These are phyloP conservation scores for Hartigia nigra DNA, from an alignment of 2,888 invertebrate genomes.

Conservation along the genomic window DNA sequence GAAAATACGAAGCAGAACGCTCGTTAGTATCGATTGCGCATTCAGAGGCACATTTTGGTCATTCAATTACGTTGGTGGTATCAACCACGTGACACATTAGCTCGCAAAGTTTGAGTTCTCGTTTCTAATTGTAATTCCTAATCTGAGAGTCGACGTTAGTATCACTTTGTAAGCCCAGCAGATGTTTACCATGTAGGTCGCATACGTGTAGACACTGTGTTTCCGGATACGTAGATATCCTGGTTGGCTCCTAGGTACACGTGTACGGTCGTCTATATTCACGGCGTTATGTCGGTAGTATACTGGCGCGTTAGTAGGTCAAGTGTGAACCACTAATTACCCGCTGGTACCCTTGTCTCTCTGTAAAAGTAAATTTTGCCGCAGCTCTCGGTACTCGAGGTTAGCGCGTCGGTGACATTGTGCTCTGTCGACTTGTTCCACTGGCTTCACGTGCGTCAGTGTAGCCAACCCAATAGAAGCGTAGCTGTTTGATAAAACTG, in stretches of 20 bases:
- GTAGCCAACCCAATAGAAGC: not conserved
- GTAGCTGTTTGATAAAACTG: not conserved
- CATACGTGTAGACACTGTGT: not conserved
- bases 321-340: constrained; percentile 54
- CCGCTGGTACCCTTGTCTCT: constrained; percentile 29
- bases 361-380: constrained; percentile 5
- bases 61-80: not conserved
- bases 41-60: not conserved
- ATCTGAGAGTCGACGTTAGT: not conserved
- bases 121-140: not conserved
- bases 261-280: not conserved
- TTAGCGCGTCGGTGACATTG: not conserved
- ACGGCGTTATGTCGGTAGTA: not conserved
- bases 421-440: not conserved
- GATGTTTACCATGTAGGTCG: not conserved
- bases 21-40: not conserved
- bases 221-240: not conserved
- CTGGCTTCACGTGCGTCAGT: not conserved
- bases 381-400: not conserved
- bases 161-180: not conserved
- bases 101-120: not conserved
- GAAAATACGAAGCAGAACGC: not conserved
- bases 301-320: constrained; percentile 39
- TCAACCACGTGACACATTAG: not conserved
- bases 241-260: not conserved